Evolutionary conservation across 2,113 vertebrate species (phyloP).

Genomic region (Corythoichthys haematopterus): DNA sequence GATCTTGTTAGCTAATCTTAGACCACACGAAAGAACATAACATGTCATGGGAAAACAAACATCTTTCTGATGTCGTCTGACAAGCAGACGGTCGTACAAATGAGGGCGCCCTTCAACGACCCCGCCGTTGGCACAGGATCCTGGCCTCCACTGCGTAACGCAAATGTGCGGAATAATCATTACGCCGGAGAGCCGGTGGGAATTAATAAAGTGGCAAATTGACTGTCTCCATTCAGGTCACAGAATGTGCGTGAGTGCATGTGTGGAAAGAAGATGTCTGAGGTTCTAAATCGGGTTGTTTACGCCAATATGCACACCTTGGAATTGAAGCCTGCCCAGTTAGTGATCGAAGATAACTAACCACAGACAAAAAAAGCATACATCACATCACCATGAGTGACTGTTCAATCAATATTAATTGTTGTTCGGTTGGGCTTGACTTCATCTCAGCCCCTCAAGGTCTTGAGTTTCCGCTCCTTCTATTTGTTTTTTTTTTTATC

Average conservation of each 20-base stretch:
- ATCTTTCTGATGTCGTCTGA: conserved; percentile 54
- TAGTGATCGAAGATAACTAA: neutral
- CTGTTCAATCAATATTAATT: neutral
- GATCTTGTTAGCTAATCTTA: neutral
- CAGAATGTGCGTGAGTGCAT: conserved; percentile 14
- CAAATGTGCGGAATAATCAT: conserved; percentile 61
- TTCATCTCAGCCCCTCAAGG: neutral
- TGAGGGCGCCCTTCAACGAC: conserved; percentile 51
- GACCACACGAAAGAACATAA: neutral
- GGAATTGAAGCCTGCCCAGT: neutral
- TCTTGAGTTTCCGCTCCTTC: neutral
- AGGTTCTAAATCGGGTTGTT: neutral
- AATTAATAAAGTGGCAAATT: conserved; percentile 65
- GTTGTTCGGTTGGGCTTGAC: neutral
- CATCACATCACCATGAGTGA: neutral
- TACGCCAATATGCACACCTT: neutral
- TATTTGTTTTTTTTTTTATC: neutral
- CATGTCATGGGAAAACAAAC: conserved; percentile 46
- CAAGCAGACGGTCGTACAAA: conserved; percentile 40
- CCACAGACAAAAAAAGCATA: neutral
- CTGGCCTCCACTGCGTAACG: conserved; percentile 28
- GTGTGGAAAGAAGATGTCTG: neutral
- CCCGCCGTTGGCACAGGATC: conserved; percentile 44
- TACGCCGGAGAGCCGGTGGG: conserved; percentile 41
- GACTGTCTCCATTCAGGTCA: conserved; percentile 60